phyloP scores from a whole-genome alignment of 2,888 invertebrate genomes.

The Eudasyphora cyanicolor region DNA sequence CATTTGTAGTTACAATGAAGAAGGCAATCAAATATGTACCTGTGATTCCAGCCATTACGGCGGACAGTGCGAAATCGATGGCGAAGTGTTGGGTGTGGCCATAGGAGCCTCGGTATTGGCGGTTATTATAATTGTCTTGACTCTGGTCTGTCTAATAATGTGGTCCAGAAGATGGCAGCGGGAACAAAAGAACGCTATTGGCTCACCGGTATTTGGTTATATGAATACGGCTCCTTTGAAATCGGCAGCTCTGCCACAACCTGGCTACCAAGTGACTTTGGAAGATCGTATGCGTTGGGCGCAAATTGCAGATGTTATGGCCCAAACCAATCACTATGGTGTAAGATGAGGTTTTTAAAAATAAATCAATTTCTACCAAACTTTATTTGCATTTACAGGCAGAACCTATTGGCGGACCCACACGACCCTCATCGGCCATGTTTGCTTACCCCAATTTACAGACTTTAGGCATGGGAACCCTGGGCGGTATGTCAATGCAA shows the following conservation, averaged over 20 bases:
- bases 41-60: constrained; percentile 93
- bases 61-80: constrained; percentile 93
- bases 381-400: constrained; percentile 80
- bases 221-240: constrained; percentile 89
- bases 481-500: constrained; percentile 80
- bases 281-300: constrained; percentile 94
- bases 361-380: background rate
- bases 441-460: constrained; percentile 88
- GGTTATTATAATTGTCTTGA: constrained; percentile 92
- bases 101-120: constrained; percentile 94
- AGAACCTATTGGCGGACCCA: constrained; percentile 86
- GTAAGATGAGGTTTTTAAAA: constrained; percentile 81
- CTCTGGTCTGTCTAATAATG: constrained; percentile 91
- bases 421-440: constrained; percentile 90
- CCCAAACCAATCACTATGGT: constrained; percentile 91
- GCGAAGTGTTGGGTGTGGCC: constrained; percentile 94
- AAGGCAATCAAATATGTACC: constrained; percentile 81
- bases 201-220: constrained; percentile 92
- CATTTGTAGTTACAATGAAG: constrained; percentile 88
- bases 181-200: constrained; percentile 89
- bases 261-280: constrained; percentile 88
- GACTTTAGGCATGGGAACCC: constrained; percentile 74
- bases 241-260: constrained; percentile 82
- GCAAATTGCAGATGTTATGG: constrained; percentile 93
- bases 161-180: constrained; percentile 96